Conservation (phyloP, 2,888 invertebrate genomes). For the Crioceris asparagi region DNA sequence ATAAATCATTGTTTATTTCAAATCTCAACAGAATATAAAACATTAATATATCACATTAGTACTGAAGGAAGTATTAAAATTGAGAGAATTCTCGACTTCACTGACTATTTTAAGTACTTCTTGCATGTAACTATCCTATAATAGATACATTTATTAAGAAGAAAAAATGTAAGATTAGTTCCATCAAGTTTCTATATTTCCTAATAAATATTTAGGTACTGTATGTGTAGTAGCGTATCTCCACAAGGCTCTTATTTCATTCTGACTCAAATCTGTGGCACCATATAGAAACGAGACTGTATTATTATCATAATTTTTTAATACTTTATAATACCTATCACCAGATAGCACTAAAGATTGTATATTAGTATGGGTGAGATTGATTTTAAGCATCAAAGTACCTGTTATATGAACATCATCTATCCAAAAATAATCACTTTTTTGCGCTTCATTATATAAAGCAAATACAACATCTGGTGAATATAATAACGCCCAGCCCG, state of each 20-base stretch:
- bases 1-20: no score
- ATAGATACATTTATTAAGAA: no score
- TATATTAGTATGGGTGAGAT: constrained; percentile 44
- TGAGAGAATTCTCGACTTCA: no score
- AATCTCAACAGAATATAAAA: no score
- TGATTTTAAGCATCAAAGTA: constrained; percentile 44
- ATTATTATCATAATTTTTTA: constrained; percentile 16
- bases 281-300: constrained; percentile 43
- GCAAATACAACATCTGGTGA: constrained; percentile 46
- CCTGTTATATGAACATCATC: constrained; percentile 65
- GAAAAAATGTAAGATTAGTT: no score
- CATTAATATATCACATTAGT: no score
- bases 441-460: constrained; percentile 42
- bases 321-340: constrained; percentile 13
- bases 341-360: constrained; percentile 20
- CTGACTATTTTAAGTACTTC: no score
- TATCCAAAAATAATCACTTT: constrained; percentile 58
- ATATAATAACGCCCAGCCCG: constrained; percentile 53
- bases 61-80: no score
- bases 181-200: no score
- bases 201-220: constrained; percentile 20
- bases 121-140: no score
- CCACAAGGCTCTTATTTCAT: constrained; percentile 44
- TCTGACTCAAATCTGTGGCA: constrained; percentile 41
- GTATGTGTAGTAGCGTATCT: constrained; percentile 30